These are phyloP conservation scores for Aricia agestis DNA, from an alignment of 1,140 invertebrate genomes.

Conservation along the genomic window DNA sequence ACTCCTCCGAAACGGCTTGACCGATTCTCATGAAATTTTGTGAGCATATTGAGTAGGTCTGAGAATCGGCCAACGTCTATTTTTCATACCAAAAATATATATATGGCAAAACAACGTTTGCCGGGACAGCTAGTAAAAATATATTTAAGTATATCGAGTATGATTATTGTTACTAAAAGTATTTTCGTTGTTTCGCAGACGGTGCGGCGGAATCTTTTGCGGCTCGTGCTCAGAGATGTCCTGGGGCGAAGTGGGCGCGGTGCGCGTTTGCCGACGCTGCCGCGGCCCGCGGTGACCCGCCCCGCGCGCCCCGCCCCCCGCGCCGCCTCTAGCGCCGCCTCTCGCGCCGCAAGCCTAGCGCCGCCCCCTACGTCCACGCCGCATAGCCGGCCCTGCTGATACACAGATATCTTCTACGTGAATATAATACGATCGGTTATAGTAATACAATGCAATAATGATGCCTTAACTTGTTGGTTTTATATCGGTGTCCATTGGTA, in stretches of 20 bases:
- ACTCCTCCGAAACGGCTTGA: too few relatives aligned
- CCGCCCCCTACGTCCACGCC: conserved; percentile 2
- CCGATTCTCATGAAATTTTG: too few relatives aligned
- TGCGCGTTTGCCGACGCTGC: conserved; percentile 62
- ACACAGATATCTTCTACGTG: neutral
- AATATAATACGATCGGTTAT: conserved; percentile 5
- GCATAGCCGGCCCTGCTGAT: neutral
- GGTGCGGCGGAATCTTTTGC: conserved; percentile 67
- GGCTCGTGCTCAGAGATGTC: conserved; percentile 64
- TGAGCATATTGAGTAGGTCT: too few relatives aligned
- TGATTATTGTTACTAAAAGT: neutral
- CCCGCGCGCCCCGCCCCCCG: conserved; percentile 17
- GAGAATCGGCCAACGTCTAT: too few relatives aligned
- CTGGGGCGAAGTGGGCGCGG: conserved; percentile 50
- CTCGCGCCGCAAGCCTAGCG: neutral
- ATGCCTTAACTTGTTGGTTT: neutral
- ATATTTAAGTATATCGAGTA: neutral
- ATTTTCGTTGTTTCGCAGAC: conserved; percentile 31
- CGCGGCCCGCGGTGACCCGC: conserved; percentile 58
- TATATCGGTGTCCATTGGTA: neutral
- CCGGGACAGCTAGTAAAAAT: too few relatives aligned
- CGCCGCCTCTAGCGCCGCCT: conserved; percentile 15
- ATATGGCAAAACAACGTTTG: too few relatives aligned
- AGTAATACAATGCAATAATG: conserved; percentile 1
- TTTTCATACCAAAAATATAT: too few relatives aligned